phyloP scores from a whole-genome alignment of 2,888 invertebrate genomes.

The Drosophila picticornis region DNA sequence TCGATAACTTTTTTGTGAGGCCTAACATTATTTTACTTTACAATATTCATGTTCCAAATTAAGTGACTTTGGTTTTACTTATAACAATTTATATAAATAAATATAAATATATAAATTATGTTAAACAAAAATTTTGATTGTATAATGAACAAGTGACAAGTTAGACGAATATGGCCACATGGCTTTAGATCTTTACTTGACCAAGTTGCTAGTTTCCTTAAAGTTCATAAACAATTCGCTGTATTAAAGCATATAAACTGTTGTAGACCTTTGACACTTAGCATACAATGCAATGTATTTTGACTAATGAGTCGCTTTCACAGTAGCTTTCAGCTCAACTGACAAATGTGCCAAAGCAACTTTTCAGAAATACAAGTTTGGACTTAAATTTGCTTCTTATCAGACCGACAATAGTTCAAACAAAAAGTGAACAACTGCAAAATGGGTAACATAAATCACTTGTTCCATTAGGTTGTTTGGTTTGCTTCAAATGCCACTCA shows the following conservation, averaged over 20 bases:
- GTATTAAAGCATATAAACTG: neutral
- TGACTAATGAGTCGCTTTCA: neutral
- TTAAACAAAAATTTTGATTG: neutral
- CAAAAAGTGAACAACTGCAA: neutral
- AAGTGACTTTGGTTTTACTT: neutral
- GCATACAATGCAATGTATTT: neutral
- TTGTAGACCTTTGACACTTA: neutral
- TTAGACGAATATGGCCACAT: neutral
- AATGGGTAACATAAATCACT: slow-evolving; percentile 22
- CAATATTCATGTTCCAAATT: neutral
- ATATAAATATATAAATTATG: neutral
- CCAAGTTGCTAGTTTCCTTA: neutral
- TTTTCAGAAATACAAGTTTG: neutral
- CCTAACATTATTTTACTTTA: neutral
- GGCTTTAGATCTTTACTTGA: neutral
- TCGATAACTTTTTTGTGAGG: neutral
- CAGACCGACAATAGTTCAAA: slow-evolving; percentile 4
- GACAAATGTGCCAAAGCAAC: neutral
- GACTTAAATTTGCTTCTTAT: slow-evolving; percentile 3
- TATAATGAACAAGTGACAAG: neutral
- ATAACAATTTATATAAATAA: neutral
- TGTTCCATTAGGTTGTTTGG: neutral
- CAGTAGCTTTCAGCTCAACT: neutral
- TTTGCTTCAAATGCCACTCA: neutral
- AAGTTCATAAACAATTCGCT: neutral